Evolutionary conservation across 2,888 invertebrate species (phyloP), one percentile per base, ranked within the genome.

Genomic region (Erebia ligea): DNA sequence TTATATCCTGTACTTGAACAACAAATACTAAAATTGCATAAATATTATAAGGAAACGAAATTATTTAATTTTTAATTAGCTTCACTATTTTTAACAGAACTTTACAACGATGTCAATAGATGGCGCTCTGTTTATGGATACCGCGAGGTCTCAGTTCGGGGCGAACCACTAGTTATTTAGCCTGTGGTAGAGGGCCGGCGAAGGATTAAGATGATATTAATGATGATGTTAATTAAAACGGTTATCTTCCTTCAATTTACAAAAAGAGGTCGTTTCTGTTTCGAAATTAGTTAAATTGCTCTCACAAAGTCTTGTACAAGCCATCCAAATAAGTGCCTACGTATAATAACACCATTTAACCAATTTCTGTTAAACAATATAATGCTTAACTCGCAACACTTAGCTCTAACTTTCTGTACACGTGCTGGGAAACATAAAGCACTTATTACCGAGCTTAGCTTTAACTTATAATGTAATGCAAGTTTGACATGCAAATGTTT

Each of bases 391-490:
- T 68, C 34, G 63, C 45, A 67, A 48, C 58, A 68, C 56, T 68
- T 62, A 72, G 61, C 59, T 64, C 69, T 42, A 69, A 73, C 58
- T 73, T 67, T 59, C 63, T 67, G 64, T 73, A 71, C 73, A 73
- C 73, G 73, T 73, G 73, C 69, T 69, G 17, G 19, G 62, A 56
- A 70, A 70, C 70, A 67, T 67, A 62, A 67, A 70, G 50, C 48
- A 79, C 76, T 74, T 69, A 70, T 72, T 71, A 57, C 62, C 34
- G 48, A 69, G 68, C 67, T 74, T 17, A 59, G 76, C 76, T 78
- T 79, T 73, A 78, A 77, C 71, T 74, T 76, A 74, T 64, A 73
- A 75, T 71, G 72, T 73, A 75, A 75, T 74, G 72, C 57, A 19
- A 59, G 42, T 68, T 73, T 71, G 74, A 71, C 75, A 75, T 74